Base-by-base conservation (phyloP, 1,140 invertebrate genomes). In the Mizuhopecten yessoensis region DNA sequence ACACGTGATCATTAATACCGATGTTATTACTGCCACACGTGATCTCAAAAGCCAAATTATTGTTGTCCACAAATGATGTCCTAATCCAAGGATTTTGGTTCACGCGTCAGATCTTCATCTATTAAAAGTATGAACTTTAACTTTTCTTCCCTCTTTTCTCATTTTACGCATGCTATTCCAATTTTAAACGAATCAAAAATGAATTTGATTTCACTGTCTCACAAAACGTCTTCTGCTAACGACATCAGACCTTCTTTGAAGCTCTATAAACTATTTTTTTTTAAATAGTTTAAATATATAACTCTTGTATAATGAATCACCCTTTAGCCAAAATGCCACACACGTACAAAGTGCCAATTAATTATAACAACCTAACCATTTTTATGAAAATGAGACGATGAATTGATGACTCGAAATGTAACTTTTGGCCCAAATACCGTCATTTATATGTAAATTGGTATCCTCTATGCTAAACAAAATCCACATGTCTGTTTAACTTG, bases 391-490 rank as follows among this genome's bases (percentile, higher is more conserved):
- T 75, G 57, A 75, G 57, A 75, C 29, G 57, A 75, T 75, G 57
- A 75, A 75, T 75, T 75, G 57, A 75, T 75, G 57, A 75, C 23
- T 75, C n/a, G 23, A 75, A 29, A n/a, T 75, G 57, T 75, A 75
- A 75, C 57, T 75, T 75, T 75, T n/a, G 57, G 57, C 57, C 57
- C 23, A 23, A n/a, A 75, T 75, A 29, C 23, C 9, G n/a, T 75
- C 57, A 75, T 75, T 75, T 75, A 75, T 75, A 75, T 75, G 57
- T 75, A 75, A 75, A 75, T 75, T 29, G n/a, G 57, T 75, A 75
- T 75, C 57, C 57, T 75, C 29, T 75, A 3, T 23, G 57, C 57
- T n/a, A 75, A 75, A 75, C 57, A 29, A 75, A n/a, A 75, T 75
- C 57, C n/a, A 29, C 57, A 29, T 75, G 57, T 0, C 23, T 75